Base-by-base conservation (phyloP, 2,888 invertebrate species). In the Cheilosia vulpina region DNA sequence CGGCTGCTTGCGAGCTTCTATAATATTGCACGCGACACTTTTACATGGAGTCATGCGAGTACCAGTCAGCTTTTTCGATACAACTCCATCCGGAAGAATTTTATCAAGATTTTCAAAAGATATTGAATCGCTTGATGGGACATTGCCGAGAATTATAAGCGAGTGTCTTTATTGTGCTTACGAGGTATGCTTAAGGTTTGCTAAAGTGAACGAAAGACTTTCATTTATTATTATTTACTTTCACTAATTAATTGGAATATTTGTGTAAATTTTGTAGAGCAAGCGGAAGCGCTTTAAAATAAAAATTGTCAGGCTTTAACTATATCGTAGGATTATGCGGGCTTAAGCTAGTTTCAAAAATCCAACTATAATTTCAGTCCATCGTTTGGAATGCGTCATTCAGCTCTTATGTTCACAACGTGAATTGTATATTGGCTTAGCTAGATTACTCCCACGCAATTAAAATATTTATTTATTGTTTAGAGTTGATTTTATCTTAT, bases 31-130 rank as follows among this genome's bases (percentile, higher is more conserved):
- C 90, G 87, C 88, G 58, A 71, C 88, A 27, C 88, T 95, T 88
- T 90, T 95, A 78, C 75, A 87, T 41, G 93, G 93, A 82, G 91
- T 94, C 77, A 88, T 95, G 76, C 92, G 92, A 83, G 91, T 92
- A 24, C 94, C 94, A 31, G 91, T 94, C 91, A 89, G 90, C 68
- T 94, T 95, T 92, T 95, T 94, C 89, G 95, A 95, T 90, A 94
- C 93, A 55, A 95, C 94, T 57, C 95, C 95, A 45, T 87, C 93
- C 79, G 95, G 95, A 89, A 93, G 95, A 78, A 93, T 95, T 87
- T 90, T 95, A 80, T 93, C 93, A 72, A 91, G 94, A 62, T 94
- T 93, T 89, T 93, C 93, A n/a, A 93, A 92, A 91, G 93, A 93
- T 88, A 89, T 93, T 78, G 93, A 93, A 81, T 89, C 91, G 27